phyloP scores from a whole-genome alignment of 2,113 vertebrate genomes.

The Tragulus kanchil region DNA sequence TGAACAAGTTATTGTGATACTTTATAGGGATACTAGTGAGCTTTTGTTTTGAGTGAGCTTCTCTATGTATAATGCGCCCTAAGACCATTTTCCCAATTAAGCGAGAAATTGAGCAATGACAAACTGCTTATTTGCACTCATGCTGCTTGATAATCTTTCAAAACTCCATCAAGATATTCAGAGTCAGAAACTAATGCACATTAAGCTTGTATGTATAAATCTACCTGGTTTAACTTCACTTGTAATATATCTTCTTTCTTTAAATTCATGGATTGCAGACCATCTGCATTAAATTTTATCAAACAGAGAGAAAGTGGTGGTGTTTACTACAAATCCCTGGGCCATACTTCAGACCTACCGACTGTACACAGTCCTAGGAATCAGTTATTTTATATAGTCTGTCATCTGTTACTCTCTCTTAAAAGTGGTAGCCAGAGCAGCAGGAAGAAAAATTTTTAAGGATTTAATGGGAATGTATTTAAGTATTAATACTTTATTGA shows the following conservation, averaged over 20 bases:
- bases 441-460: background rate
- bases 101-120: background rate
- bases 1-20: background rate
- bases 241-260: background rate
- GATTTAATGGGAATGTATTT: background rate
- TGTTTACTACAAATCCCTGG: background rate
- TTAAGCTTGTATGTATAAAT: background rate
- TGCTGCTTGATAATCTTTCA: background rate
- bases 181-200: background rate
- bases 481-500: background rate
- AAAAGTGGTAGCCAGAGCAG: background rate
- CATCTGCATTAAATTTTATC: background rate
- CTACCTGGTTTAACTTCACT: background rate
- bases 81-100: background rate
- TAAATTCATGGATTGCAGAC: background rate
- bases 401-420: background rate
- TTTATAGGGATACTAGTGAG: background rate
- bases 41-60: background rate
- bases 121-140: background rate
- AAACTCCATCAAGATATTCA: background rate
- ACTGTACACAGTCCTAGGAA: background rate
- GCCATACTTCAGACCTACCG: background rate
- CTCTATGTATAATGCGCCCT: background rate
- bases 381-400: background rate
- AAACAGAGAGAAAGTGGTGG: background rate